phyloP scores from a whole-genome alignment of 1,140 invertebrate genomes.

The Drosophila sechellia region DNA sequence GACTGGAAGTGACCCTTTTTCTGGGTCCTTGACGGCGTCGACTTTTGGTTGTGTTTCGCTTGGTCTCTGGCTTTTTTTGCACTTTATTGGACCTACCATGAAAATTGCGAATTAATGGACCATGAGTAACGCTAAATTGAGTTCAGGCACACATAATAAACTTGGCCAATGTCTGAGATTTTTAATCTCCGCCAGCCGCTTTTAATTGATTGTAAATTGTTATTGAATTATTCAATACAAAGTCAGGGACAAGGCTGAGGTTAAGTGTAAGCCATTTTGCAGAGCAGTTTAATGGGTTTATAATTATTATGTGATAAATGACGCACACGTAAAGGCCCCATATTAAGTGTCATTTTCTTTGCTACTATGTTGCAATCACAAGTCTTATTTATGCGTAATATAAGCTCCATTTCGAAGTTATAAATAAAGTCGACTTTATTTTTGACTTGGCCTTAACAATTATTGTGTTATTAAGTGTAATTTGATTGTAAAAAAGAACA shows the following conservation, averaged over 20 bases:
- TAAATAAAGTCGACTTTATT: not conserved
- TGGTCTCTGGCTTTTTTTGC: constrained; percentile 14
- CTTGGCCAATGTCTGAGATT: constrained; percentile 61
- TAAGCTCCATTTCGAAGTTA: constrained; percentile 4
- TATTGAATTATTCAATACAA: constrained; percentile 41
- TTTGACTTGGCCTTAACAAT: constrained; percentile 37
- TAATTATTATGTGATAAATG: constrained; percentile 44
- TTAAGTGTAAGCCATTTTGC: constrained; percentile 33
- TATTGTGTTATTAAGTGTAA: constrained; percentile 50
- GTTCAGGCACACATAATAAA: constrained; percentile 66
- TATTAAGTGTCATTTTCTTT: constrained; percentile 32
- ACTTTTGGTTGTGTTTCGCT: constrained; percentile 34
- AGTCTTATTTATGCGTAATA: constrained; percentile 12
- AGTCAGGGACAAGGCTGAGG: constrained; percentile 28
- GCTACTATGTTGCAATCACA: constrained; percentile 31
- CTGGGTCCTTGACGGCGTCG: constrained; percentile 47
- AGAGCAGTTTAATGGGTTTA: constrained; percentile 15
- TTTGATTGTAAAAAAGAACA: constrained; percentile 7
- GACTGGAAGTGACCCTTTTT: constrained; percentile 69
- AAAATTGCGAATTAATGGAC: constrained; percentile 79
- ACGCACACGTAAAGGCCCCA: constrained; percentile 2
- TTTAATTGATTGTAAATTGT: constrained; percentile 53
- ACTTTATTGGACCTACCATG: constrained; percentile 72
- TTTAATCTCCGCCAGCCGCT: constrained; percentile 41
- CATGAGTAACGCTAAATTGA: constrained; percentile 80